Conservation (phyloP, 37 sponge, comb jelly and placozoan genomes). For the Beroe ovata region DNA sequence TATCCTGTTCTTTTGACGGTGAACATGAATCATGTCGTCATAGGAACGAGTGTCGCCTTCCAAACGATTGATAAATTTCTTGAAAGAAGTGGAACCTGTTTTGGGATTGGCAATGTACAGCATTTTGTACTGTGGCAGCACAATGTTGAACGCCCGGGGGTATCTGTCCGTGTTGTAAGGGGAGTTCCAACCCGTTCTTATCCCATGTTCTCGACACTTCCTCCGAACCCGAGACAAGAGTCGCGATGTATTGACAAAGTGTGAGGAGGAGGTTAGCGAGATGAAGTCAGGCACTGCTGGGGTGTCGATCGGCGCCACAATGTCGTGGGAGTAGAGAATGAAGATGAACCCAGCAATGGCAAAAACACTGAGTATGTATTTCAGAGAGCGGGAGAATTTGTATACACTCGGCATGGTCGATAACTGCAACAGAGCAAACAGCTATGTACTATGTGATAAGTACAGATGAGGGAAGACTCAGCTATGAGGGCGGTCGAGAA, state of each 20-base stretch:
- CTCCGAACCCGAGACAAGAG: background rate
- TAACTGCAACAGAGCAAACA: no score
- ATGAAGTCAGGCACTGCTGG: background rate
- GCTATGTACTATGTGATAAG: no score
- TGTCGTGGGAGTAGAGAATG: background rate
- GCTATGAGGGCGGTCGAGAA: no score
- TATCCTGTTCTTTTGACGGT: background rate
- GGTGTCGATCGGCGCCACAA: background rate
- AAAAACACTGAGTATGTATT: background rate
- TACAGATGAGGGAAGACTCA: no score
- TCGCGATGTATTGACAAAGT: background rate
- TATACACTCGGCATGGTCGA: background rate
- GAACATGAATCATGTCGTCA: slow-evolving; percentile 51
- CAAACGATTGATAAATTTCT: slow-evolving; percentile 26
- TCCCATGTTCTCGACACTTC: background rate
- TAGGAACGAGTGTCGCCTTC: background rate
- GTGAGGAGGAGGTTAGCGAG: background rate
- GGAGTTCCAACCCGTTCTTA: background rate
- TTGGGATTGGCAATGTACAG: slow-evolving; percentile 41
- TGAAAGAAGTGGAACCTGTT: slow-evolving; percentile 55
- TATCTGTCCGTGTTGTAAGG: background rate
- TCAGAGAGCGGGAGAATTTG: background rate
- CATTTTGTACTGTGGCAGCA: background rate
- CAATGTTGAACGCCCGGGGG: background rate
- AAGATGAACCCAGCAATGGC: background rate